phyloP scores from a whole-genome alignment of 2,888 invertebrate genomes.

The Trissoscelio sp. region DNA sequence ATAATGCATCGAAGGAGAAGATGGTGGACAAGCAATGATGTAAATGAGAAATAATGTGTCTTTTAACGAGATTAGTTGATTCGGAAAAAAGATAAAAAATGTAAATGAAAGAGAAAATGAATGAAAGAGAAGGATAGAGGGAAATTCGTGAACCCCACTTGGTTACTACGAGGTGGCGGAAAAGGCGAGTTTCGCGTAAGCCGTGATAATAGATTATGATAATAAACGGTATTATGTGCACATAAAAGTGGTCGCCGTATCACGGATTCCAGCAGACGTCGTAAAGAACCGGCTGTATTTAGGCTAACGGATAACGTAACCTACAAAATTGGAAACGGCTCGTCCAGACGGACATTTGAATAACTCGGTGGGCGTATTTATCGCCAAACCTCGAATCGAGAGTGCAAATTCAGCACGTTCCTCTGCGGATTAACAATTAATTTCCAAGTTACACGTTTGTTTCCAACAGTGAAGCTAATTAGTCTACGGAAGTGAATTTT shows the following conservation, averaged over 20 bases:
- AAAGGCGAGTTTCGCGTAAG: slow-evolving; percentile 73
- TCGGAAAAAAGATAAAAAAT: neutral
- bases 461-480: slow-evolving; percentile 48
- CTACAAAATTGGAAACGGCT: slow-evolving; percentile 67
- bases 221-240: slow-evolving; percentile 80
- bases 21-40: slow-evolving; percentile 23
- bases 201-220: slow-evolving; percentile 81
- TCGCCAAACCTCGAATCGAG: slow-evolving; percentile 26
- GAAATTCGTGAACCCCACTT: neutral
- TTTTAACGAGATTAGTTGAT: slow-evolving; percentile 50
- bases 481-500: slow-evolving; percentile 60
- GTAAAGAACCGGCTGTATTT: slow-evolving; percentile 67
- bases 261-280: slow-evolving; percentile 51
- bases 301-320: slow-evolving; percentile 67
- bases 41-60: slow-evolving; percentile 56
- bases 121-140: neutral
- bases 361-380: slow-evolving; percentile 64
- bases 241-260: slow-evolving; percentile 71
- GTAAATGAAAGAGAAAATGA: neutral
- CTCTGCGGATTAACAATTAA: slow-evolving; percentile 43
- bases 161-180: slow-evolving; percentile 19
- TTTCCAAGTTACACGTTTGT: slow-evolving; percentile 24
- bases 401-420: slow-evolving; percentile 51
- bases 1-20: slow-evolving; percentile 13
- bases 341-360: slow-evolving; percentile 49